These are phyloP conservation scores for Chromobotia macracanthus DNA, from an alignment of 2,797 vertebrate genomes.

Conservation along the genomic window DNA sequence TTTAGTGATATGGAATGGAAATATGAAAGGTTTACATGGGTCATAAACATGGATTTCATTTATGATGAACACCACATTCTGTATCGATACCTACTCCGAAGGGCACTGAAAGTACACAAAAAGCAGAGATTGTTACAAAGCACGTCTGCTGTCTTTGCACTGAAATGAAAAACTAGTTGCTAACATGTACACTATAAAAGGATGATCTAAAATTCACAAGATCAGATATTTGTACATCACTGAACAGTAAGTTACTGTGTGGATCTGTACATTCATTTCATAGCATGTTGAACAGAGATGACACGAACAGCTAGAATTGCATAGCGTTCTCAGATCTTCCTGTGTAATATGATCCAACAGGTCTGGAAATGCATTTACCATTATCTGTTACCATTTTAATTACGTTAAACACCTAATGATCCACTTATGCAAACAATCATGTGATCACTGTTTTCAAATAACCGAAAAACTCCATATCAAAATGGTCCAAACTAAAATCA, in stretches of 20 bases:
- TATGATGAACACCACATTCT: not conserved
- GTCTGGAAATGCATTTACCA: slow-evolving; percentile 34
- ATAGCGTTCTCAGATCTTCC: slow-evolving; percentile 70
- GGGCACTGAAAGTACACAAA: not conserved
- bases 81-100: not conserved
- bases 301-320: slow-evolving; percentile 67
- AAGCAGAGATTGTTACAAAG: not conserved
- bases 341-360: slow-evolving; percentile 61
- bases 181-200: not conserved
- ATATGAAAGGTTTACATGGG: not conserved
- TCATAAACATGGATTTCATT: not conserved
- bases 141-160: not conserved
- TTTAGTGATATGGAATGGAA: not conserved
- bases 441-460: slow-evolving; percentile 6
- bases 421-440: slow-evolving; percentile 8
- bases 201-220: not conserved
- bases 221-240: slow-evolving; percentile 4
- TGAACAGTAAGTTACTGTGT: slow-evolving; percentile 29
- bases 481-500: slow-evolving; percentile 29
- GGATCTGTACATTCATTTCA: slow-evolving; percentile 45
- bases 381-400: not conserved
- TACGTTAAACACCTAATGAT: not conserved
- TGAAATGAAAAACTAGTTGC: not conserved
- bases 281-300: slow-evolving; percentile 33
- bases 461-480: slow-evolving; percentile 2